These are phyloP conservation scores for Nemoura dubitans DNA, from an alignment of 2,888 invertebrate genomes.

Conservation along the genomic window DNA sequence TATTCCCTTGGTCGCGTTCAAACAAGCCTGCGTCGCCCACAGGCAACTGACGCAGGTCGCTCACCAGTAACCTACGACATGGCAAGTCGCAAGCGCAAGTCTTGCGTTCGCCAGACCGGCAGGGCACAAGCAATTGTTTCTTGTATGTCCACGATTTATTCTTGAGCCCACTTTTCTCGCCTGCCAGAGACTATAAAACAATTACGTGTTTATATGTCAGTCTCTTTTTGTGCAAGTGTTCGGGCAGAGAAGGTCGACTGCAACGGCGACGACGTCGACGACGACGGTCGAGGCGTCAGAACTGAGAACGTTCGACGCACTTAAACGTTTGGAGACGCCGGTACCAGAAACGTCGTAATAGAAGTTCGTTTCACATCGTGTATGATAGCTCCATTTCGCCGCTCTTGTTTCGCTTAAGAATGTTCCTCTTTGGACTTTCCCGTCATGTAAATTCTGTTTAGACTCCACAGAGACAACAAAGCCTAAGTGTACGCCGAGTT, in stretches of 20 bases:
- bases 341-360: background rate
- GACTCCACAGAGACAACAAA: background rate
- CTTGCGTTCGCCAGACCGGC: background rate
- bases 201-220: background rate
- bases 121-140: constrained; percentile 5
- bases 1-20: background rate
- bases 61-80: background rate
- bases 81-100: background rate
- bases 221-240: background rate
- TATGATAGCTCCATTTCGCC: background rate
- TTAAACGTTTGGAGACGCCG: background rate
- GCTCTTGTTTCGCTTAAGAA: background rate
- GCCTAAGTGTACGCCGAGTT: background rate
- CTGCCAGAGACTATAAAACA: background rate
- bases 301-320: background rate
- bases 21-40: background rate
- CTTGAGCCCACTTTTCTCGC: background rate
- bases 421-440: background rate
- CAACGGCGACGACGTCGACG: background rate
- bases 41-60: background rate
- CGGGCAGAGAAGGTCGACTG: background rate
- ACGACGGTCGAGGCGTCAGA: background rate
- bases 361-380: background rate
- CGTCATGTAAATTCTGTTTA: background rate
- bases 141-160: constrained; percentile 9